Evolutionary conservation across 2,888 invertebrate genomes (phyloP).

Genomic region (Melanostoma scalare): DNA sequence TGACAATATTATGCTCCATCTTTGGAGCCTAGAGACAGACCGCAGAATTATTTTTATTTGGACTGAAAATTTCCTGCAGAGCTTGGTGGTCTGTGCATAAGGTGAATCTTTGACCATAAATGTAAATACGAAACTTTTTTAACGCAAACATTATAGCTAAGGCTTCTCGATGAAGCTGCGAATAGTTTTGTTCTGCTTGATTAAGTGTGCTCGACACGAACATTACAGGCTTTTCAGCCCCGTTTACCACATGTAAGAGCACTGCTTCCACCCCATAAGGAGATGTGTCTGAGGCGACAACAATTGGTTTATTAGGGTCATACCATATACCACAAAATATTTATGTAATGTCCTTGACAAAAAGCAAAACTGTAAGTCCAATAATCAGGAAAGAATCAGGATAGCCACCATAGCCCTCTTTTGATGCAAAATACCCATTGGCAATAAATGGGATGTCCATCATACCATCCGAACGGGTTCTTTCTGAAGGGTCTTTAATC

Average conservation of each 20-base stretch:
- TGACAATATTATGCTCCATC: constrained; percentile 30
- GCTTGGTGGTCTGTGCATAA: constrained; percentile 18
- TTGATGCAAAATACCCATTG: too few relatives aligned
- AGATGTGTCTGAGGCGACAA: constrained; percentile 32
- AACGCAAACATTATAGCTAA: not conserved
- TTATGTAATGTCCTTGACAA: too few relatives aligned
- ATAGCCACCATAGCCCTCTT: too few relatives aligned
- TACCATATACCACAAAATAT: too few relatives aligned
- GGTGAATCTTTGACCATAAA: constrained; percentile 4
- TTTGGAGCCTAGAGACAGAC: constrained; percentile 30
- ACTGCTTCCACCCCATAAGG: constrained; percentile 42
- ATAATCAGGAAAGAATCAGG: too few relatives aligned
- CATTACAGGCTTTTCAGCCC: constrained; percentile 26
- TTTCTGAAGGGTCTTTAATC: too few relatives aligned
- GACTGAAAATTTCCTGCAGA: constrained; percentile 50
- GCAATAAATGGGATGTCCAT: too few relatives aligned
- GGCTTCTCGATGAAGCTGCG: not conserved
- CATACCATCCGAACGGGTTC: too few relatives aligned
- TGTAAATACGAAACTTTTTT: too few relatives aligned
- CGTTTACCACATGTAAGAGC: constrained; percentile 30
- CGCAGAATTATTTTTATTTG: not conserved
- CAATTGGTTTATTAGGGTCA: constrained; percentile 41
- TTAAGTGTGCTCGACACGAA: too few relatives aligned
- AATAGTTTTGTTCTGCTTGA: too few relatives aligned
- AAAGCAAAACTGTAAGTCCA: too few relatives aligned